phyloP scores from a whole-genome alignment of 2,797 vertebrate species.

The Cebuella pygmaea region DNA sequence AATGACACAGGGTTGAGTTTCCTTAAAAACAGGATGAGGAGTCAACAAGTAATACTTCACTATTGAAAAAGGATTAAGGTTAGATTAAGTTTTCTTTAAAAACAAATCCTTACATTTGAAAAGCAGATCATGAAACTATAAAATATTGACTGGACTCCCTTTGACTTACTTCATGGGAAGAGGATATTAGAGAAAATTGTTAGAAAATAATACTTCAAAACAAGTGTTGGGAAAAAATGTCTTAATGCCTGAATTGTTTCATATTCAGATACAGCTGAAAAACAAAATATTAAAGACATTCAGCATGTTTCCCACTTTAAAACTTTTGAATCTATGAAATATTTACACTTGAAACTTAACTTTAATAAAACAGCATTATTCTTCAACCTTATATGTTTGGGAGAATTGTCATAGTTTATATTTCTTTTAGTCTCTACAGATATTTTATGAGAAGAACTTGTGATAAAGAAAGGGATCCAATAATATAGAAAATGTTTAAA shows the following conservation, averaged over 20 bases:
- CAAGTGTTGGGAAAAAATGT: not conserved
- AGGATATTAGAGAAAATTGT: not conserved
- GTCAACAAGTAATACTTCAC: not conserved
- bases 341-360: not conserved
- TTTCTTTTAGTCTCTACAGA: not conserved
- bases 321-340: not conserved
- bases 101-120: not conserved
- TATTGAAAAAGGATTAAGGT: not conserved
- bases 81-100: not conserved
- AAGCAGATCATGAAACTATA: not conserved
- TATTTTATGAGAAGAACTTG: not conserved
- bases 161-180: not conserved
- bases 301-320: not conserved
- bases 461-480: not conserved
- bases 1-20: not conserved
- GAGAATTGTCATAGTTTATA: not conserved
- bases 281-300: not conserved
- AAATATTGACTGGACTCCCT: not conserved
- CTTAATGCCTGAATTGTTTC: not conserved
- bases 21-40: not conserved
- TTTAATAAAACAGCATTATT: not conserved
- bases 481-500: not conserved
- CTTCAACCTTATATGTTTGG: not conserved
- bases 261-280: not conserved
- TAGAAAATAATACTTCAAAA: not conserved